Evolutionary conservation across 2,797 vertebrate species (phyloP).

Genomic region (Chelon labrosus): DNA sequence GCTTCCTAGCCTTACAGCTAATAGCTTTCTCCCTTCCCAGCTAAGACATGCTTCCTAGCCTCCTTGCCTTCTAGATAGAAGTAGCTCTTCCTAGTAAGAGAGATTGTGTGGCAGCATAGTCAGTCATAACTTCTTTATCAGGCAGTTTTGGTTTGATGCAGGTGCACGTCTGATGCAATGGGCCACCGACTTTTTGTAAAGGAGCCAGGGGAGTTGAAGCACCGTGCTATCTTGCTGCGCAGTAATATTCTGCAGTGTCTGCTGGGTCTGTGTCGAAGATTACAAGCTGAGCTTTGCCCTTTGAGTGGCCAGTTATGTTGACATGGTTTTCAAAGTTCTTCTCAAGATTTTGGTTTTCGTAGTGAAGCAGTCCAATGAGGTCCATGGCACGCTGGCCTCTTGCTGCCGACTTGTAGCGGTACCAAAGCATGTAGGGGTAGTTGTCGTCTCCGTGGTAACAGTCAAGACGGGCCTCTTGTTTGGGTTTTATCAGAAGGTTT

Average conservation of each 20-base stretch:
- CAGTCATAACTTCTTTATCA: background rate
- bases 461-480: conserved; percentile 9
- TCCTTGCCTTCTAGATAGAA: too few relatives aligned
- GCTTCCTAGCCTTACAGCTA: too few relatives aligned
- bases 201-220: conserved; percentile 24
- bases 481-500: conserved; percentile 6
- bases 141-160: conserved; percentile 10
- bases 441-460: conserved; percentile 64
- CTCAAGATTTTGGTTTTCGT: conserved; percentile 18
- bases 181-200: conserved; percentile 48
- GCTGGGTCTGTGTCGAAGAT: conserved; percentile 34
- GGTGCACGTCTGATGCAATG: conserved; percentile 10
- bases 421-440: conserved; percentile 72
- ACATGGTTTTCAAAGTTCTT: conserved; percentile 38
- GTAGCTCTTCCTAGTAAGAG: too few relatives aligned
- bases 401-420: conserved; percentile 40
- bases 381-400: conserved; percentile 36
- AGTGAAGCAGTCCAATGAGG: conserved; percentile 29
- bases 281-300: background rate
- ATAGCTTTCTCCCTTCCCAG: too few relatives aligned
- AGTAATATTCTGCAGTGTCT: conserved; percentile 72
- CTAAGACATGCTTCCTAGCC: too few relatives aligned
- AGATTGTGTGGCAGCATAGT: too few relatives aligned
- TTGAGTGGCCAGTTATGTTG: conserved; percentile 50
- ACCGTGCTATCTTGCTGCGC: conserved; percentile 71